A percentile compares a stretch with the other conserved stretches of the same genome.
phyloP scores from a whole-genome alignment of 2,113 vertebrate genomes.

The Bos javanicus region DNA sequence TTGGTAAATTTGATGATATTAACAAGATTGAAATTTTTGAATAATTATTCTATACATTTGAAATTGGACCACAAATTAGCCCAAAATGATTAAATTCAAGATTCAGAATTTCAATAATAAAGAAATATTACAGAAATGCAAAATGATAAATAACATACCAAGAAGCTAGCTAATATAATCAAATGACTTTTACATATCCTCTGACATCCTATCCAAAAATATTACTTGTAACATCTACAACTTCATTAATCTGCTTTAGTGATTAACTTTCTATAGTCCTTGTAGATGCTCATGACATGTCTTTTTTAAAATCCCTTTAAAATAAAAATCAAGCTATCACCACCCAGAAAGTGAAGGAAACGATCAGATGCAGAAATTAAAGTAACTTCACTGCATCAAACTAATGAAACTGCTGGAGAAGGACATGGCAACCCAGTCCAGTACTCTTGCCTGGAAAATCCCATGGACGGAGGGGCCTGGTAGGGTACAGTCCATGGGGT shows the following conservation, averaged over 20 bases:
- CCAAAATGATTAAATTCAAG: constrained; percentile 28
- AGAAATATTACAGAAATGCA: constrained; percentile 35
- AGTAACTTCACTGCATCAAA: not conserved
- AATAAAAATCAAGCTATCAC: not conserved
- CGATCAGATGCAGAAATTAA: constrained; percentile 20
- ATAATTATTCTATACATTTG: not conserved
- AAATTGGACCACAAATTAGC: not conserved
- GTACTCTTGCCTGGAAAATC: not conserved
- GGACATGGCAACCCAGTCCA: not conserved
- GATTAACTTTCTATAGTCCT: not conserved
- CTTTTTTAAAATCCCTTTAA: not conserved
- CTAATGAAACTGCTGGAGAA: not conserved
- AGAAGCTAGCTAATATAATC: not conserved
- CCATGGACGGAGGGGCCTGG: not conserved
- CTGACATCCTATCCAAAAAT: not conserved
- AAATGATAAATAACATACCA: constrained; percentile 14
- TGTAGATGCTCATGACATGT: not conserved
- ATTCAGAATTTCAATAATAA: constrained; percentile 43
- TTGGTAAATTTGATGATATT: not conserved
- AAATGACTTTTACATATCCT: not conserved
- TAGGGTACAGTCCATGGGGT: not conserved
- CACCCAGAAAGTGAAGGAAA: not conserved
- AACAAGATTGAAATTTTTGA: not conserved
- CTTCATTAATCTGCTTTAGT: constrained; percentile 34
- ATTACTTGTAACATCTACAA: not conserved